phyloP scores from a whole-genome alignment of 2,113 vertebrate genomes.

The Cyanoliseus patagonus region DNA sequence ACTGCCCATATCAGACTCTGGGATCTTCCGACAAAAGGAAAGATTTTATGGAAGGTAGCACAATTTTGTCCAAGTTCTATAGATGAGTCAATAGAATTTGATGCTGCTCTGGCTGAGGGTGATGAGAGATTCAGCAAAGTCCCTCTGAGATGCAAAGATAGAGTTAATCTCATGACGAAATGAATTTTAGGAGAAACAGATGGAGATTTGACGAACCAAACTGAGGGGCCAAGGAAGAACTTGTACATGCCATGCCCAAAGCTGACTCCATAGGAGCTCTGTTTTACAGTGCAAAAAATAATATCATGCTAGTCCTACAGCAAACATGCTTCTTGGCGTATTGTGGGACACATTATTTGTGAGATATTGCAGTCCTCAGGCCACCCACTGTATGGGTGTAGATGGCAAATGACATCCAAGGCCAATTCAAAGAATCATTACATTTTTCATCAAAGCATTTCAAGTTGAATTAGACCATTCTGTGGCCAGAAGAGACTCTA shows the following conservation, averaged over 20 bases:
- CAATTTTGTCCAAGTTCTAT: neutral
- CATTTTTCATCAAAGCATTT: neutral
- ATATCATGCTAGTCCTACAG: neutral
- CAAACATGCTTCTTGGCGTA: neutral
- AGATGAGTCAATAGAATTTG: neutral
- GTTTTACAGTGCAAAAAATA: neutral
- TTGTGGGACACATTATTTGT: accelerated
- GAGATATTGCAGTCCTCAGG: neutral
- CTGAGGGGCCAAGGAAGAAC: neutral
- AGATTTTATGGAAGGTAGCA: neutral
- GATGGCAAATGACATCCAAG: neutral
- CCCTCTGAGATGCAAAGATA: neutral
- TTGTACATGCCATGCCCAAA: accelerated
- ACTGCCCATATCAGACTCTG: neutral
- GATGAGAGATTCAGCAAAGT: neutral
- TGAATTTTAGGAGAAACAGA: neutral
- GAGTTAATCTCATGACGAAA: neutral
- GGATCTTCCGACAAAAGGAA: neutral
- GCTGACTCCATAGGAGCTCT: neutral
- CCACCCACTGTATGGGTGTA: accelerated
- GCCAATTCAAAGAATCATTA: neutral
- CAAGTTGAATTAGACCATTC: neutral
- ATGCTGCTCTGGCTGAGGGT: neutral
- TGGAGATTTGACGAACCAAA: neutral
- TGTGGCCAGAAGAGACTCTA: neutral